These are phyloP conservation scores for Dermolepida albohirtum DNA, from an alignment of 2,888 invertebrate species.

Conservation along the genomic window DNA sequence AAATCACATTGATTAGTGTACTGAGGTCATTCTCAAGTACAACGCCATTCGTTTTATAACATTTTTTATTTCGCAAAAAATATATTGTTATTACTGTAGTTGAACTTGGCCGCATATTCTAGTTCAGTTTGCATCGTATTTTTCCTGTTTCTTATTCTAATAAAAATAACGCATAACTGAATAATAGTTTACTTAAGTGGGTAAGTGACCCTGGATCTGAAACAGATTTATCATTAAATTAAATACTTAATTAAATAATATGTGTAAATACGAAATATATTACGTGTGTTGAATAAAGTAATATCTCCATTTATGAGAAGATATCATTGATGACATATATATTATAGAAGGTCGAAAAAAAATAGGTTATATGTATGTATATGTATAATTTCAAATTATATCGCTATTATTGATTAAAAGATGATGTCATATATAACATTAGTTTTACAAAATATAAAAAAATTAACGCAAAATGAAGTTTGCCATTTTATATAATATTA, in stretches of 20 bases:
- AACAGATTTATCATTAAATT: constrained; percentile 23
- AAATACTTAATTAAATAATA: constrained; percentile 15
- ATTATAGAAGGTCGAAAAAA: constrained; percentile 25
- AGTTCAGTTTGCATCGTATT: constrained; percentile 22
- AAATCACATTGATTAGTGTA: constrained; percentile 19
- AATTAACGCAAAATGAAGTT: too few relatives aligned
- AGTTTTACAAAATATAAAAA: background rate
- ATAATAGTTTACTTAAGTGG: constrained; percentile 1
- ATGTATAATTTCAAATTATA: constrained; percentile 13
- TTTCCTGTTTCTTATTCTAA: constrained; percentile 17
- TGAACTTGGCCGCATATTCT: constrained; percentile 37
- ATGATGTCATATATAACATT: constrained; percentile 33
- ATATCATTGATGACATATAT: constrained; percentile 22
- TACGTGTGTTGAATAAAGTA: background rate
- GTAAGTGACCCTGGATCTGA: constrained; percentile 17
- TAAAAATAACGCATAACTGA: constrained; percentile 9
- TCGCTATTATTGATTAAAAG: constrained; percentile 6
- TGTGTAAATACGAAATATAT: constrained; percentile 3
- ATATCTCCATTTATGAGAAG: background rate
- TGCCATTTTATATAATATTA: too few relatives aligned
- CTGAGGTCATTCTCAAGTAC: constrained; percentile 30
- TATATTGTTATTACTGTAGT: constrained; percentile 13
- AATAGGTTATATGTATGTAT: constrained; percentile 22
- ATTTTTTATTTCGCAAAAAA: constrained; percentile 19
- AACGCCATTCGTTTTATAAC: constrained; percentile 28